Percentiles rank a stretch among this genome's conserved stretches.
These are phyloP conservation scores for Ctenopoma multispine DNA, from an alignment of 2,797 vertebrate species.

Conservation along the genomic window DNA sequence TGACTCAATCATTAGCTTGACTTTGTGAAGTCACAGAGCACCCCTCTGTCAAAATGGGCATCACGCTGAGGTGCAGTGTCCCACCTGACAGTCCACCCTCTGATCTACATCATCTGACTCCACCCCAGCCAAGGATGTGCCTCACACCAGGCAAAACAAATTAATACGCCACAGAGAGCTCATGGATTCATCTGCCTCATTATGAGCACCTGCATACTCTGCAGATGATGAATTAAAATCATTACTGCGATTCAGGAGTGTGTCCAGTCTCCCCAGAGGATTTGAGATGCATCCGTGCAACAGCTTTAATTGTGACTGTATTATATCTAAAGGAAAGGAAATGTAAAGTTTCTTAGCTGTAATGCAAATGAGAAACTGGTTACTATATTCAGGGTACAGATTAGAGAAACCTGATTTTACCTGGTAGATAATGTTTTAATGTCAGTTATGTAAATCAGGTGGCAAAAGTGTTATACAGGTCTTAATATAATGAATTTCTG, in stretches of 20 bases:
- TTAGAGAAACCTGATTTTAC: no score
- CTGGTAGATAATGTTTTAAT: no score
- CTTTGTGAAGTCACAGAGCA: slow-evolving; percentile 3
- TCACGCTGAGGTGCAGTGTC: slow-evolving; percentile 23
- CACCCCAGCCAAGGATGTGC: slow-evolving; percentile 27
- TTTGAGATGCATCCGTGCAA: background rate
- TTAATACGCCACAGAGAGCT: slow-evolving; percentile 25
- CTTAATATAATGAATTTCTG: no score
- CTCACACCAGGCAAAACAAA: slow-evolving; percentile 18
- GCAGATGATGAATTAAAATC: slow-evolving; percentile 17
- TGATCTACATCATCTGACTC: slow-evolving; percentile 33
- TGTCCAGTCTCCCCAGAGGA: background rate
- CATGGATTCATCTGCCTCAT: slow-evolving; percentile 26
- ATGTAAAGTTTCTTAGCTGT: no score
- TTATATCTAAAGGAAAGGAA: background rate
- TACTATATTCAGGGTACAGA: no score
- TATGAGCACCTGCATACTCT: slow-evolving; percentile 23
- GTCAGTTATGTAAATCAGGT: no score
- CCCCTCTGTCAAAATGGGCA: slow-evolving; percentile 19
- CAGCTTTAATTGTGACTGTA: background rate
- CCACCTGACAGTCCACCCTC: slow-evolving; percentile 35
- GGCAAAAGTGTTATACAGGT: no score
- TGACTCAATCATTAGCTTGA: background rate
- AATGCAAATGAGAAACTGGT: no score
- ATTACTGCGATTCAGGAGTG: background rate